Base-by-base conservation (phyloP, 2,797 vertebrate genomes). In the Lithobates sylvaticus region DNA sequence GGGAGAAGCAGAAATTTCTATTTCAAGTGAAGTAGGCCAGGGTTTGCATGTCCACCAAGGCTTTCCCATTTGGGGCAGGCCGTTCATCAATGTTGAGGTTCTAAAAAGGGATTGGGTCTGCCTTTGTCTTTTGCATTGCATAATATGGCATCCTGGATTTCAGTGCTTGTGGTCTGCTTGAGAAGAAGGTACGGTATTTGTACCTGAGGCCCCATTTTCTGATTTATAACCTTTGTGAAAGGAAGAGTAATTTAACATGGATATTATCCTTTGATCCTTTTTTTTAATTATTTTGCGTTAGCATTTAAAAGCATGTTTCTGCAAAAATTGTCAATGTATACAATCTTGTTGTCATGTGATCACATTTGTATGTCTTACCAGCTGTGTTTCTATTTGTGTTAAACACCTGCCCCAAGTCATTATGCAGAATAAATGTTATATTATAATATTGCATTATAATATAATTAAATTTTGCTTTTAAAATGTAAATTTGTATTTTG, bases 301-400 rank as follows among this genome's bases (percentile, higher is more conserved):
- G 10, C 47, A 2, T 74, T 44, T 47, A 13, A 42, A 44, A 18
- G 10, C 47, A 36, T 73, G 64, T 67, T n/a, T 73, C 29, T 34
- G 47, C 34, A 18, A 26, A 42, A 23, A 44, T 50, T 54, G 42
- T 58, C 21, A 34, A 13, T 71, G 21, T 58, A 61, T 54, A 32
- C 27, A 29, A 12, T 44, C 54, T 10, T 42, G 69, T 26, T 29
- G 10, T 81, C 79, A 64, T 82, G n/a, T 26, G 58, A n/a, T 64
- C 70, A 67, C 9, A 50, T 76, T 74, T 74, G n/a, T 76, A 29
- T 58, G 15, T 76, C 27, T 76, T 34, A 50, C 71, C 81, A 83
- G 81, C 72, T 76, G 72, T 82, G 80, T 82, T 72, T 73, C 36
- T 65, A 18, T 81, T 81, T 73, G 36, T 42, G 47, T 72, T 42